phyloP scores from a whole-genome alignment of 2,113 vertebrate species.

The Cavia aperea region DNA sequence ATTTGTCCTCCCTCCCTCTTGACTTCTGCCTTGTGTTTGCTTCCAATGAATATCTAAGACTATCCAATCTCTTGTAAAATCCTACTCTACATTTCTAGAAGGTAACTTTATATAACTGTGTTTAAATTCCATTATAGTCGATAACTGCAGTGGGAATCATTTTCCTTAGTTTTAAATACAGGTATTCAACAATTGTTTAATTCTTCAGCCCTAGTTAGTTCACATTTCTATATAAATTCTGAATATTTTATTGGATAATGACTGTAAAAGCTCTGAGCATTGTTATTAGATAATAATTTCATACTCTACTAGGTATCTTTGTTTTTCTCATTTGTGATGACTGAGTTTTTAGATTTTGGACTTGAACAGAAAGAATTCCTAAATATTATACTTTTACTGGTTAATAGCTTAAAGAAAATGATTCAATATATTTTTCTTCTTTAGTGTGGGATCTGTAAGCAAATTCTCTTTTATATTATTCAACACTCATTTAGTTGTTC shows the following conservation, averaged over 20 bases:
- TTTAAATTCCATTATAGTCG: neutral
- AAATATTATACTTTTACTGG: neutral
- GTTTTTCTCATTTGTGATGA: neutral
- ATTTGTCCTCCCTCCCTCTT: neutral
- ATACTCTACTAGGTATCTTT: neutral
- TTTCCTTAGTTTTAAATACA: neutral
- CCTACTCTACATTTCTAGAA: neutral
- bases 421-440: neutral
- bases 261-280: neutral
- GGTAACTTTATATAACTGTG: neutral
- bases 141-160: neutral
- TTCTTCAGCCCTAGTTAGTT: neutral
- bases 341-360: neutral
- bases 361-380: neutral
- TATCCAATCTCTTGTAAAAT: neutral
- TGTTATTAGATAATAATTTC: neutral
- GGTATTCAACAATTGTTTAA: neutral
- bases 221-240: neutral
- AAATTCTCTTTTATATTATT: neutral
- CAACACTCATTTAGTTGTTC: neutral
- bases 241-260: neutral
- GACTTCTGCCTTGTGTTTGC: conserved; percentile 16
- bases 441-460: neutral
- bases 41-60: conserved; percentile 3
- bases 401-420: neutral